Base-by-base conservation (phyloP, 2,113 vertebrate genomes). In the Sclerurus mexicanus region DNA sequence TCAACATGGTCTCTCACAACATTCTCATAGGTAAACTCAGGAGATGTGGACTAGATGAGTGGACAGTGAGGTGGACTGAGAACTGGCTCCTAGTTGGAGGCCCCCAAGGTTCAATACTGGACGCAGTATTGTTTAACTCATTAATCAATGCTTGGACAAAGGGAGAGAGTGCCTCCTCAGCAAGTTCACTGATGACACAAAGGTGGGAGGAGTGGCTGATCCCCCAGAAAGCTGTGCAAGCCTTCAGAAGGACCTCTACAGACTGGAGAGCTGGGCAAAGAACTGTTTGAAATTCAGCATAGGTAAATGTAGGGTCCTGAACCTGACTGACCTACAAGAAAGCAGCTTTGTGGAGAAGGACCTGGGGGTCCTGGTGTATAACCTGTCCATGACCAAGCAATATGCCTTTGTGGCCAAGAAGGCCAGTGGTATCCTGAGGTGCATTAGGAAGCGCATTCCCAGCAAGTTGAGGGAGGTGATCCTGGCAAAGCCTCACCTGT, bases 1-100 rank as follows among this genome's bases (percentile, higher is more conserved):
- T 53, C 0, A 0, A 46, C 19, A 25, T 4, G 28, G 35, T 63
- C 23, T 52, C 60, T 75, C 53, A 21, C 12, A n/a, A 1, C 50
- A 46, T 21, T 53, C 28, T 67, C 39, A 20, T 10, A 39, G n/a
- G 28, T 39, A 46, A 60, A 67, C 39, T 46, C 46, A 60, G 39
- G 53, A 60, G 31, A 5, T 31, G 18, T 50, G 58, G 50, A 13
- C 37, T 67, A 46, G 39, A 52, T 52, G 37, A 67, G 27, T n/a
- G 23, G 22, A 21, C n/a, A 53, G 24, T 39, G 69, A 60, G 24
- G n/a, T 74, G 60, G 44, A 21, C 16, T 52, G 28, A 67, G 33
- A 59, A 17, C 28, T 46, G 60, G 7, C 28, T 67, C 52, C 52
- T 15, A 5, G 9, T 9, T 81, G 12, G 59, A 81, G 27, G 24